Conservation (phyloP, 2,113 vertebrate species). For the Terrapene triunguis region DNA sequence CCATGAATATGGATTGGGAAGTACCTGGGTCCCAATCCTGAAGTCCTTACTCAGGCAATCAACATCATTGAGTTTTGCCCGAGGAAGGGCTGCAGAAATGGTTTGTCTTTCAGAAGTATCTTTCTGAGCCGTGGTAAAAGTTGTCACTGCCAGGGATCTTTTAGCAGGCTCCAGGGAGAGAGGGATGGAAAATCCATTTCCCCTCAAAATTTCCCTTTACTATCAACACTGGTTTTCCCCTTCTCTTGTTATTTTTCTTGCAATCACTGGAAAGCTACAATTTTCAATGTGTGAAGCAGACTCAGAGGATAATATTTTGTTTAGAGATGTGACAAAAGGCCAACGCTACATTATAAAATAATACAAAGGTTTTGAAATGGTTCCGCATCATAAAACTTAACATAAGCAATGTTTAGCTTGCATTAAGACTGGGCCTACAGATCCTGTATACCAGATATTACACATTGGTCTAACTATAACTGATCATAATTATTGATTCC, state of each 20-base stretch:
- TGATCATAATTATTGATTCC: constrained; percentile 68
- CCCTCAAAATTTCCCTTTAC: constrained; percentile 4
- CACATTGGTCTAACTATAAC: constrained; percentile 58
- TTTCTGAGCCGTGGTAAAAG: constrained; percentile 9
- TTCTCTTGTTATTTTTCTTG: background rate
- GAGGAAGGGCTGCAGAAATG: background rate
- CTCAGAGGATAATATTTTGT: constrained; percentile 43
- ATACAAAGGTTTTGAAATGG: constrained; percentile 1
- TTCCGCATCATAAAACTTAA: constrained; percentile 44
- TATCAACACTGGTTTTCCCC: background rate
- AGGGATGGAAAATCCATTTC: background rate
- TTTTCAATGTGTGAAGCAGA: constrained; percentile 40
- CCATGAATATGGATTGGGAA: background rate
- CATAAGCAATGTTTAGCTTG: constrained; percentile 53
- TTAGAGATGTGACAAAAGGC: background rate
- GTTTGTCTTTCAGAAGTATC: background rate
- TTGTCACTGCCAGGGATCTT: constrained; percentile 19
- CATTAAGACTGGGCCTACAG: constrained; percentile 44
- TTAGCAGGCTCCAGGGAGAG: background rate
- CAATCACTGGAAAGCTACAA: background rate
- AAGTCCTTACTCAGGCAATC: constrained; percentile 40
- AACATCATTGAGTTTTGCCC: background rate
- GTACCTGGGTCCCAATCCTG: background rate
- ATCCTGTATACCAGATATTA: constrained; percentile 62
- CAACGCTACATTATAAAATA: constrained; percentile 18